phyloP scores from a whole-genome alignment of 2,797 vertebrate species.

The Hydrocynus forskahlii region DNA sequence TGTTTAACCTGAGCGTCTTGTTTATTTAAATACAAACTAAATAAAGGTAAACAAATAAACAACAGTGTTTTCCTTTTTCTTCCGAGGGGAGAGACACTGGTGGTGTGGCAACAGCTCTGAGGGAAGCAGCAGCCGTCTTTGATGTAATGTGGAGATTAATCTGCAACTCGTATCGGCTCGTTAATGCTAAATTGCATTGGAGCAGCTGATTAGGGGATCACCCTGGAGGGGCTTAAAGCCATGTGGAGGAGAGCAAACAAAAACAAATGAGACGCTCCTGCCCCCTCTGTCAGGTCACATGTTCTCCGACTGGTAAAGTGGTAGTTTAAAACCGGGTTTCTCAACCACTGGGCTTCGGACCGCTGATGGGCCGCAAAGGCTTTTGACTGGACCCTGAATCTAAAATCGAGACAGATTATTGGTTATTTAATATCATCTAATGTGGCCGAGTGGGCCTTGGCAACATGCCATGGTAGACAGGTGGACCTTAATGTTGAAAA shows the following conservation, averaged over 20 bases:
- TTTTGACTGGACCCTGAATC: too few relatives aligned
- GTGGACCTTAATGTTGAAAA: too few relatives aligned
- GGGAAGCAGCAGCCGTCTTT: constrained; percentile 20
- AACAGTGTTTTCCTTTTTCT: not conserved
- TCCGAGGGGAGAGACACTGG: not conserved
- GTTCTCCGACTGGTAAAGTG: not conserved
- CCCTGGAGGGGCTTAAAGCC: constrained; percentile 23
- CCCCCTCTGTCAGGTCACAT: not conserved
- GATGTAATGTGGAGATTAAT: constrained; percentile 44
- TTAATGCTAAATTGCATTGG: constrained; percentile 56
- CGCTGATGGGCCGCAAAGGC: too few relatives aligned
- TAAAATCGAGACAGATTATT: too few relatives aligned
- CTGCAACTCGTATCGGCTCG: constrained; percentile 41
- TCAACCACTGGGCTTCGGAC: too few relatives aligned
- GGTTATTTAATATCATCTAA: too few relatives aligned
- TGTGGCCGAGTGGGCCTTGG: too few relatives aligned
- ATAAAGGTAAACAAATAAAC: constrained; percentile 15
- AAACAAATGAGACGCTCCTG: constrained; percentile 45
- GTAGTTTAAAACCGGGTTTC: too few relatives aligned
- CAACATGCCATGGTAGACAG: too few relatives aligned
- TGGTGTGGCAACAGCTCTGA: constrained; percentile 17
- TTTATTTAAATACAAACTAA: constrained; percentile 6
- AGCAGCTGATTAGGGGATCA: constrained; percentile 32
- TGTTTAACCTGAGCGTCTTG: not conserved
- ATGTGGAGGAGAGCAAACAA: constrained; percentile 45